These are phyloP conservation scores for Isotomurus palustris DNA, from an alignment of 2,888 invertebrate species.

Conservation along the genomic window DNA sequence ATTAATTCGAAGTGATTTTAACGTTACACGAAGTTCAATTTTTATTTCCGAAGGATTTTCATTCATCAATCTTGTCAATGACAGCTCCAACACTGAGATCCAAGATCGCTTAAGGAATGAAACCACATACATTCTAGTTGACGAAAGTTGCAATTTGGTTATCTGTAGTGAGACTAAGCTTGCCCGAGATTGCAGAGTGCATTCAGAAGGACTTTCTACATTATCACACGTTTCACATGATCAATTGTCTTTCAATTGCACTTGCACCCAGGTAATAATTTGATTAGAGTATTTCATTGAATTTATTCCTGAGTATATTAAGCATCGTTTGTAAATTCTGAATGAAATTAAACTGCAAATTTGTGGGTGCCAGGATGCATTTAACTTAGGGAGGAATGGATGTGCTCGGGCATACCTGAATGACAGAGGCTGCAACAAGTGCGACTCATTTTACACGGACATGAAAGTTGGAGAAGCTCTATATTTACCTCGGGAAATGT, in stretches of 20 bases:
- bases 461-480: neutral
- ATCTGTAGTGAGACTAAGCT: conserved; percentile 10
- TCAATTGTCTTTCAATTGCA: neutral
- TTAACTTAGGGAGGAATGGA: conserved; percentile 3
- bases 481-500: conserved; percentile 8
- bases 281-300: too few species aligned
- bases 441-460: conserved; percentile 17
- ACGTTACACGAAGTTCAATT: too few species aligned
- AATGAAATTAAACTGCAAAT: too few species aligned
- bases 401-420: conserved; percentile 17
- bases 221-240: neutral
- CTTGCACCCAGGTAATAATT: neutral
- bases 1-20: too few species aligned
- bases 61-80: too few species aligned
- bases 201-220: neutral
- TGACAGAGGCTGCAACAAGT: conserved; percentile 18
- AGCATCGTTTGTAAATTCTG: too few species aligned
- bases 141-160: neutral
- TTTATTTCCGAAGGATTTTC: too few species aligned
- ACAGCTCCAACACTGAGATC: too few species aligned
- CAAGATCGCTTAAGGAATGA: conserved; percentile 13
- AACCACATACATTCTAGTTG: conserved; percentile 2
- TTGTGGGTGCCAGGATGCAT: conserved; percentile 18
- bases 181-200: neutral
- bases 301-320: too few species aligned